Evolutionary conservation across 2,113 vertebrate species (phyloP), one percentile per base, ranked within the genome.

Genomic region (Budorcas taxicolor): DNA sequence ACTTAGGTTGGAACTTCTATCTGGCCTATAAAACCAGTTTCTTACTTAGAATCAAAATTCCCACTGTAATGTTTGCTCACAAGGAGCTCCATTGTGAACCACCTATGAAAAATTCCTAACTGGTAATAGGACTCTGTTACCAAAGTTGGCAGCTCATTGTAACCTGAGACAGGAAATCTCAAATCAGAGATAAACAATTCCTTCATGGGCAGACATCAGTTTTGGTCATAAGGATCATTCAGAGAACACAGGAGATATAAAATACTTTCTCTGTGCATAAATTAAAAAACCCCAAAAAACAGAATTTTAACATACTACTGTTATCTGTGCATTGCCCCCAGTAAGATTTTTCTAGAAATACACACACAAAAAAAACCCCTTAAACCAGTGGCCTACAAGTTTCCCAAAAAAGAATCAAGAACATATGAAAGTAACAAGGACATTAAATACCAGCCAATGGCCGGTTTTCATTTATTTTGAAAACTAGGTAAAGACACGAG

Each of bases 401-500:
- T 91, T 67, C 78, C 31, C 88, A 57, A 94, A 86, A 62, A 40
- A 14, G 12, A 23, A 80, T 52, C 21, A 55, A 83, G 27, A 94
- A 62, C 45, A 74, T n/a, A n/a, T 47, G 31, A 80, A 76, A 94
- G 87, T 45, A 90, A 92, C 25, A 71, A 95, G 14, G 47, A 87
- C 16, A 40, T 85, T 95, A 91, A 74, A 40, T 83, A 43, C 76
- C 86, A 57, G 80, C 58, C 43, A 91, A 52, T 82, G 27, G 53
- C 17, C 7, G 33, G 45, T 90, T 87, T 43, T 82, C 94, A 87
- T 90, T 94, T 90, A 92, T 89, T 86, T 29, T 91, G 87, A 95
- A 98, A 97, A 64, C 52, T 52, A 97, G 57, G 95, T 91, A 96
- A 91, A 94, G 86, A 97, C 91, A 95, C 23, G 64, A 98, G 93